Conservation (phyloP, 2,888 invertebrate genomes). For the Ornithoptera priamus region DNA sequence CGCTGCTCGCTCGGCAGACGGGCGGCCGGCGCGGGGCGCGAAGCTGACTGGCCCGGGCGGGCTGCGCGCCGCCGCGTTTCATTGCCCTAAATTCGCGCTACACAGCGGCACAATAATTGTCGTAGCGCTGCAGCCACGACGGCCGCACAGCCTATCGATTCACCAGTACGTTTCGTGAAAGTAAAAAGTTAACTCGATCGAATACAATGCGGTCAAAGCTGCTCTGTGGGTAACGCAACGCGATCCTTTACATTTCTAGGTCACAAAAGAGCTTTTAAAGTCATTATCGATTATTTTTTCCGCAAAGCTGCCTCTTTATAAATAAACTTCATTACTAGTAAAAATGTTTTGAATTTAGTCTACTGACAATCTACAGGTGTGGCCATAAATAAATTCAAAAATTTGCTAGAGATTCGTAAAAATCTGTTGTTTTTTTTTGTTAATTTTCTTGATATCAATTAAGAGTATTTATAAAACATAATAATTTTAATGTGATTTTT, state of each 20-base stretch:
- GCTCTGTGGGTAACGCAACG: slow-evolving; percentile 52
- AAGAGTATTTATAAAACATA: neutral
- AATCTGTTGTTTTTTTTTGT: too few relatives aligned
- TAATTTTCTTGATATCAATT: neutral
- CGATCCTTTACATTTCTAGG: slow-evolving; percentile 63
- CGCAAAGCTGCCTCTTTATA: slow-evolving; percentile 31
- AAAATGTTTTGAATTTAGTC: slow-evolving; percentile 16
- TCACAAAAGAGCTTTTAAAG: slow-evolving; percentile 63
- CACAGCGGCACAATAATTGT: slow-evolving; percentile 70
- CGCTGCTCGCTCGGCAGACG: slow-evolving; percentile 43
- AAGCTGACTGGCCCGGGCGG: slow-evolving; percentile 56
- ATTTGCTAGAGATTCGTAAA: too few relatives aligned
- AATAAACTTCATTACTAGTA: slow-evolving; percentile 28
- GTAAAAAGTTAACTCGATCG: slow-evolving; percentile 74
- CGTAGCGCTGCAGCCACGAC: slow-evolving; percentile 65
- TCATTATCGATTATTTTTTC: slow-evolving; percentile 57
- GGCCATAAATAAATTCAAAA: neutral
- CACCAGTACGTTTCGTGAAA: slow-evolving; percentile 65
- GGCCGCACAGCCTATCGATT: slow-evolving; percentile 72
- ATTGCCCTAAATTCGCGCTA: slow-evolving; percentile 74
- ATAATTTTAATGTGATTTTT: neutral
- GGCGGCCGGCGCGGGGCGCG: slow-evolving; percentile 63
- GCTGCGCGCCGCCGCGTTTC: slow-evolving; percentile 42
- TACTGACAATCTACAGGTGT: neutral
- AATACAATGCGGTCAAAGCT: slow-evolving; percentile 66